Evolutionary conservation across 1,140 invertebrate species (phyloP).

Genomic region (Oedothorax gibbosus): DNA sequence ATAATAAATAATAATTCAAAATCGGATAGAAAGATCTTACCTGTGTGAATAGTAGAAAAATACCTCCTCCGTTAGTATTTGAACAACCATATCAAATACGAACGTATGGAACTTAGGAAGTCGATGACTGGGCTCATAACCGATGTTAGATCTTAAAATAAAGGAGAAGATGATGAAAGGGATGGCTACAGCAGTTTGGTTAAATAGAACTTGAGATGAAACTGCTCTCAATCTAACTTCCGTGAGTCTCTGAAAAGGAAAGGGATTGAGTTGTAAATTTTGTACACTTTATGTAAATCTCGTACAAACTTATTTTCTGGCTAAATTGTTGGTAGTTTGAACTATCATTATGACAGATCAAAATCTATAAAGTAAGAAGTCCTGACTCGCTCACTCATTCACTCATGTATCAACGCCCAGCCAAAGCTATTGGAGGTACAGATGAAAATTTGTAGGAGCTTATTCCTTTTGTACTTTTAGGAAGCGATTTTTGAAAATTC

Average conservation of each 20-base stretch:
- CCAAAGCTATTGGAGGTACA: not conserved
- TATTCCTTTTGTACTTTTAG: too few species aligned
- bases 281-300: not conserved
- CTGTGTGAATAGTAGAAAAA: slow-evolving; percentile 61
- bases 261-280: not conserved
- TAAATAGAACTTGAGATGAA: slow-evolving; percentile 32
- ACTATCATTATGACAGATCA: not conserved
- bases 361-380: not conserved
- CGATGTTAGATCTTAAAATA: slow-evolving; percentile 5
- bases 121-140: slow-evolving; percentile 2
- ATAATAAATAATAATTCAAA: too few species aligned
- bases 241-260: slow-evolving; percentile 19
- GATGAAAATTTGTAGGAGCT: too few species aligned
- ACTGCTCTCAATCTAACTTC: not conserved
- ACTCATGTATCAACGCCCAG: not conserved
- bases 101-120: slow-evolving; percentile 8
- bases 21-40: slow-evolving; percentile 17
- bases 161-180: slow-evolving; percentile 31
- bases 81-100: slow-evolving; percentile 31
- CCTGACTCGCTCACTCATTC: not conserved
- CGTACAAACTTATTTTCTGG: not conserved
- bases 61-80: slow-evolving; percentile 41
- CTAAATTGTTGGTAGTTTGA: not conserved
- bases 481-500: too few species aligned
- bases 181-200: slow-evolving; percentile 38